Conservation (phyloP, 1,140 invertebrate species). For the Drosophila ogumai region DNA sequence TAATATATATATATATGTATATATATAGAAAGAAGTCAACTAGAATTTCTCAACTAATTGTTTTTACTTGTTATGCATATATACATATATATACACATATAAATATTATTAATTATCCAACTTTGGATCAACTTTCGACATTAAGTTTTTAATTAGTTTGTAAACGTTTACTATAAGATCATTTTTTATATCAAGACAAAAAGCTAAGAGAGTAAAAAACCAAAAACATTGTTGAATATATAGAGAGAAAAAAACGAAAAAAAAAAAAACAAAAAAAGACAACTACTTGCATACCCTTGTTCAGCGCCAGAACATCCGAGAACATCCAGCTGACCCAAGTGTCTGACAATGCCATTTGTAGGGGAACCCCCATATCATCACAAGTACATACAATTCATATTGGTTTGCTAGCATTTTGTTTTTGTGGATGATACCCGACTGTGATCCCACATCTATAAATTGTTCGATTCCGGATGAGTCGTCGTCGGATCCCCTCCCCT, state of each 20-base stretch:
- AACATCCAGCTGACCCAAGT: slow-evolving; percentile 25
- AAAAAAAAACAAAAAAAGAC: neutral
- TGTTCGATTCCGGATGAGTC: neutral
- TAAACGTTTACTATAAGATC: slow-evolving; percentile 58
- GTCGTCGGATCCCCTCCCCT: neutral
- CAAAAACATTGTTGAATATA: slow-evolving; percentile 14
- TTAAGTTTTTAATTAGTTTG: slow-evolving; percentile 75
- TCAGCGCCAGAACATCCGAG: slow-evolving; percentile 15
- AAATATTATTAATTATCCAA: slow-evolving; percentile 40
- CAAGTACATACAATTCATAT: neutral
- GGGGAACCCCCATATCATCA: slow-evolving; percentile 6
- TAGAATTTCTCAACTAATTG: slow-evolving; percentile 44
- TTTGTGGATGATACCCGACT: slow-evolving; percentile 5
- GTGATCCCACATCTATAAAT: slow-evolving; percentile 4
- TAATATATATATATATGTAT: slow-evolving; percentile 8
- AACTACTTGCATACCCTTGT: slow-evolving; percentile 38
- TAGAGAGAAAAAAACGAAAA: slow-evolving; percentile 9
- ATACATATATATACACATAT: slow-evolving; percentile 33
- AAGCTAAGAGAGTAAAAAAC: neutral
- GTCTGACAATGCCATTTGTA: slow-evolving; percentile 17
- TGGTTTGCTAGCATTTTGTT: slow-evolving; percentile 6
- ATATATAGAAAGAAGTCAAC: slow-evolving; percentile 8
- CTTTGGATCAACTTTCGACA: slow-evolving; percentile 47
- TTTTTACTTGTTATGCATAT: slow-evolving; percentile 42
- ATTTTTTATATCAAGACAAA: slow-evolving; percentile 63